phyloP scores from a whole-genome alignment of 2,113 vertebrate species.

The Corythaixoides concolor region DNA sequence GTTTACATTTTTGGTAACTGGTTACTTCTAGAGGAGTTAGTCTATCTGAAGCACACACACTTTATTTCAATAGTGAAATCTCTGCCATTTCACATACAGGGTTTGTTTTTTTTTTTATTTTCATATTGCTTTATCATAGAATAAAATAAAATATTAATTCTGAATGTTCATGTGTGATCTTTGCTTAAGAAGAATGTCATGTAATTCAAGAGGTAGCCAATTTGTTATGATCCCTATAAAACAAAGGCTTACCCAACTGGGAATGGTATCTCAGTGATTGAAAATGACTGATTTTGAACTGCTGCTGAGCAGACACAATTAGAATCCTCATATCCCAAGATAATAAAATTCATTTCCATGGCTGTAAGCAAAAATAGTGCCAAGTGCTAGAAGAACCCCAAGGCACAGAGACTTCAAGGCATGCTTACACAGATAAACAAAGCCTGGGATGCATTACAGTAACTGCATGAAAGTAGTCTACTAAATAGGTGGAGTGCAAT shows the following conservation, averaged over 20 bases:
- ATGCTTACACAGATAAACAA: neutral
- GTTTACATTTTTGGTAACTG: neutral
- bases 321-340: neutral
- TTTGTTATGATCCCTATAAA: neutral
- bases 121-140: neutral
- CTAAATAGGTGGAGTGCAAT: neutral
- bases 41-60: neutral
- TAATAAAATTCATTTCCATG: neutral
- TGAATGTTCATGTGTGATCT: neutral
- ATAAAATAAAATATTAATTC: neutral
- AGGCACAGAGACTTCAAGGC: neutral
- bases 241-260: neutral
- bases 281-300: neutral
- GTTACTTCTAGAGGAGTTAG: neutral
- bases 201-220: neutral
- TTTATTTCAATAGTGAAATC: neutral
- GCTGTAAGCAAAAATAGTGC: neutral
- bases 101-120: neutral
- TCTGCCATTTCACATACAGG: neutral
- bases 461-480: neutral
- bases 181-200: neutral
- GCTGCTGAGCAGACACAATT: neutral
- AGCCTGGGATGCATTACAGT: neutral
- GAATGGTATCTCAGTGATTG: neutral
- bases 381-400: neutral